Evolutionary conservation across 2,797 vertebrate species (phyloP), one percentile per base, ranked within the genome.

Genomic region (Semaprochilodus insignis): DNA sequence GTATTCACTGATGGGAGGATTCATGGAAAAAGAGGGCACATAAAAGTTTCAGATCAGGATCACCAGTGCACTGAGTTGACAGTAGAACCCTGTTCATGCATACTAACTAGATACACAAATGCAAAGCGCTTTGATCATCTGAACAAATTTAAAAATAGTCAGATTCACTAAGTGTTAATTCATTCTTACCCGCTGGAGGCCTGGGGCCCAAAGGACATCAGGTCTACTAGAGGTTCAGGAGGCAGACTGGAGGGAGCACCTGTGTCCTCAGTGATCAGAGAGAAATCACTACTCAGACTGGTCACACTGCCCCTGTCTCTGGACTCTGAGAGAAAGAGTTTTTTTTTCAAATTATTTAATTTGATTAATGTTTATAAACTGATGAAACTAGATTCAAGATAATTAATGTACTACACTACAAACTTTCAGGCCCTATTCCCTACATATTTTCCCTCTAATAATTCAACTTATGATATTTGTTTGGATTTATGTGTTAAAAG

Each of bases 271-370:
- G 96, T 95, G 87, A 98, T 96, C 55, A 99, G 94, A 65, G 97
- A 99, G 88, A 99, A 99, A 87, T 97, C 97, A 0, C 98, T 99
- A 94, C 97, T 96, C 83, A 99, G 93, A 86, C 98, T 99, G 73
- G 96, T 99, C 88, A 96, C 95, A 85, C 98, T 99, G 88, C 97
- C 98, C 40, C 96, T 95, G 85, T 98, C 96, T 90, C 91, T 96
- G 70, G 93, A 92, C 86, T 96, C 98, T 99, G 91, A 89, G 69
- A 65, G 55, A 60, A 54, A 67, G 0, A 77, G 15, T 86, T 1
- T 23, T n/a, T n/a, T n/a, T n/a, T n/a, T n/a, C n/a, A n/a, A 19
- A 71, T 31, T 31, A 31, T 31, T 31, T 31, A 31, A 31, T 31
- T 31, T 31, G 31, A 31, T 31, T 31, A n/a, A 40, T 40, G 44